A percentile compares a stretch with the other conserved stretches of the same genome.
Conservation (phyloP, 2,113 vertebrate species). For the Eolophus roseicapilla region DNA sequence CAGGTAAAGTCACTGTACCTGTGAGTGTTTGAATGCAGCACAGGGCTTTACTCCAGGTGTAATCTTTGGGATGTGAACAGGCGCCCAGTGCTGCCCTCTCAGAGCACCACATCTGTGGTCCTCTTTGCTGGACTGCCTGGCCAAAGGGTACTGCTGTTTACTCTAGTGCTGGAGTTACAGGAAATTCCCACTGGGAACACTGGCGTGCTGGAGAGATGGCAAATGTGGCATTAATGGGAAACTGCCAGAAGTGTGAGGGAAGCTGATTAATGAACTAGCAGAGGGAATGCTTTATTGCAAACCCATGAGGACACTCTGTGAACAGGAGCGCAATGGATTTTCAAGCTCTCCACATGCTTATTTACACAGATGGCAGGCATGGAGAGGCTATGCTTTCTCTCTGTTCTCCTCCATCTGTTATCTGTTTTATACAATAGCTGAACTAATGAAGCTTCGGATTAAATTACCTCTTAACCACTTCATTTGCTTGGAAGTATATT, state of each 20-base stretch:
- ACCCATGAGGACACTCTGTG: background rate
- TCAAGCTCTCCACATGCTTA: background rate
- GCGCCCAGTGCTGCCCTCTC: rapidly evolving
- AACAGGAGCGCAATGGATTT: background rate
- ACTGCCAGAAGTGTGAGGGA: background rate
- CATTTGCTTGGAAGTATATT: background rate
- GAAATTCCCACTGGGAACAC: background rate
- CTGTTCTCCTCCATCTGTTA: background rate
- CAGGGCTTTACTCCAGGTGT: background rate
- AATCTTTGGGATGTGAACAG: background rate
- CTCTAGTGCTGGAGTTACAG: background rate
- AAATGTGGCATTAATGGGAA: background rate
- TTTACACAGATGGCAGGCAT: background rate
- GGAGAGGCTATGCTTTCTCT: background rate
- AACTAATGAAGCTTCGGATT: constrained; percentile 36
- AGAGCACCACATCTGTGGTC: background rate
- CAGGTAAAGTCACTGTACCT: background rate
- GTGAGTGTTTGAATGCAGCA: rapidly evolving
- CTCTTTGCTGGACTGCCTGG: background rate
- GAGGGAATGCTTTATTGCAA: background rate
- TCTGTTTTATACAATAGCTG: background rate
- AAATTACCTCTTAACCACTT: background rate
- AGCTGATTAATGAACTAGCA: background rate
- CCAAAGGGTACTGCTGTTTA: background rate
- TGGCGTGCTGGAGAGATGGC: background rate